Evolutionary conservation across 2,888 invertebrate genomes (phyloP).

Genomic region (Pelosia muscerda): DNA sequence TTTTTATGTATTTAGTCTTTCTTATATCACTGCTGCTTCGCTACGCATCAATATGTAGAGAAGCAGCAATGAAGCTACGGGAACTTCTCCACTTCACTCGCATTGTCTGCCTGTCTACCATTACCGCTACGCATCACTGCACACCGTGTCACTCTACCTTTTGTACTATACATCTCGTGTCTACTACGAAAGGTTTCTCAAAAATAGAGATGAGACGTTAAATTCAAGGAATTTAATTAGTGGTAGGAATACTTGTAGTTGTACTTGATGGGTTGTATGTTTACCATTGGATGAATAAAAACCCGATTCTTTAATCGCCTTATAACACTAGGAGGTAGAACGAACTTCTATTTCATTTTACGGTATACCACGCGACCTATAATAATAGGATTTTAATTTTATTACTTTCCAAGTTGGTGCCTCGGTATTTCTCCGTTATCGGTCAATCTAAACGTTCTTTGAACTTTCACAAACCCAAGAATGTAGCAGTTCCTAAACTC

Average conservation of each 20-base stretch:
- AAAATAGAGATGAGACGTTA: too few relatives aligned
- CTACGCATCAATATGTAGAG: not conserved
- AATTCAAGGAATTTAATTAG: not conserved
- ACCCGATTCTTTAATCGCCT: not conserved
- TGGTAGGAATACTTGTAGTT: not conserved
- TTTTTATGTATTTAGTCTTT: not conserved
- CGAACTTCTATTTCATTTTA: not conserved
- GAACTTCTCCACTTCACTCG: not conserved
- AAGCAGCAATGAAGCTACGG: too few relatives aligned
- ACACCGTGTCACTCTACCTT: too few relatives aligned
- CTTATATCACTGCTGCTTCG: not conserved
- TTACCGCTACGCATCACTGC: not conserved
- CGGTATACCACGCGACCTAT: constrained; percentile 5
- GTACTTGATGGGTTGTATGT: not conserved
- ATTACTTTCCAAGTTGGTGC: constrained; percentile 33
- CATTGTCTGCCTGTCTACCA: not conserved
- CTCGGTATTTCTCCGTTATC: constrained; percentile 66
- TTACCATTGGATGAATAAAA: not conserved
- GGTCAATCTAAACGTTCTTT: constrained; percentile 74
- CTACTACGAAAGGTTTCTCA: not conserved
- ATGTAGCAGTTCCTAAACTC: constrained; percentile 54
- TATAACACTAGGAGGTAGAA: not conserved
- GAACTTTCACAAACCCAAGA: constrained; percentile 63
- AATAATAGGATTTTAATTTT: constrained; percentile 33
- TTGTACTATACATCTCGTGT: not conserved